phyloP scores from a whole-genome alignment of 2,113 vertebrate genomes.

The Daphoenositta chrysoptera region DNA sequence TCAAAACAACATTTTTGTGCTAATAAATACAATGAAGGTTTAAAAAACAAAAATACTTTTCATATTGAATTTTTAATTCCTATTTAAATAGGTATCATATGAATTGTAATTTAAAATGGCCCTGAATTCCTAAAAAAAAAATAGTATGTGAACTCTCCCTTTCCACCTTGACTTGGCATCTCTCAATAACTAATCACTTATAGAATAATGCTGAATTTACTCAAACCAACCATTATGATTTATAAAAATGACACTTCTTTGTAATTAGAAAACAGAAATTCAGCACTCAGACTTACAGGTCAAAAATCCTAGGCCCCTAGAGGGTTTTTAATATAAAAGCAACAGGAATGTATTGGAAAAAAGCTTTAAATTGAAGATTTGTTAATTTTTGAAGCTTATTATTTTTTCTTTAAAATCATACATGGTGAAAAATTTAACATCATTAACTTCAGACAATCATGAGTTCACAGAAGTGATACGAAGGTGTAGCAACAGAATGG shows the following conservation, averaged over 20 bases:
- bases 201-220: background rate
- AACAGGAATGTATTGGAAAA: background rate
- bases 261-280: background rate
- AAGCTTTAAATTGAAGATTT: background rate
- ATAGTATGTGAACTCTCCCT: background rate
- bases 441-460: background rate
- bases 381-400: background rate
- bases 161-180: background rate
- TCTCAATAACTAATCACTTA: background rate
- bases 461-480: constrained; percentile 1
- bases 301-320: background rate
- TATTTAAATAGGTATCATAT: background rate
- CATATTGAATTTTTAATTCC: background rate
- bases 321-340: background rate
- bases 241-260: background rate
- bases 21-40: background rate
- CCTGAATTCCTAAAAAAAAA: background rate
- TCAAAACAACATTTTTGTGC: background rate
- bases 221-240: background rate
- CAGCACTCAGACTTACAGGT: background rate
- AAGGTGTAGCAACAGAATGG: background rate
- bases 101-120: background rate
- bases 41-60: background rate
- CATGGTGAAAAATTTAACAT: background rate
- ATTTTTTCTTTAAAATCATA: background rate